Evolutionary conservation across 2,888 invertebrate genomes (phyloP), one percentile per base, ranked within the genome.

Genomic region (Fissipunctia ypsillon): DNA sequence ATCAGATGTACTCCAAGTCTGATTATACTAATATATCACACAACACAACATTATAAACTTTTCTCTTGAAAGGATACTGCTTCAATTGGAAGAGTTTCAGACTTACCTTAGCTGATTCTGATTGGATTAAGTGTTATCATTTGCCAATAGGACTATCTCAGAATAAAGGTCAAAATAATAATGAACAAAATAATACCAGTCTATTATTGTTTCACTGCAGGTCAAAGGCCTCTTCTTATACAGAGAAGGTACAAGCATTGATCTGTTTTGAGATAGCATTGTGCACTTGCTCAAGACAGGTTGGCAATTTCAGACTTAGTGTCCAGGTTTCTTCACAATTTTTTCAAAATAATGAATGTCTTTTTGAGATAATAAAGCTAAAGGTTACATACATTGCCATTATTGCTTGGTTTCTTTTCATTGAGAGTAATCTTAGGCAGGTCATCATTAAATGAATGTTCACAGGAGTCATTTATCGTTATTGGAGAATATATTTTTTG

Each of bases 311-410:
- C 22, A 31, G 25, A 28, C 22, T 22, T 57, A 31, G 22, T 19
- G 28, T 28, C 2, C 19, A 56, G 22, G 57, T 28, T 28, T 28
- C 28, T 28, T 57, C 12, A 57, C 19, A 56, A 19, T 57, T 3
- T 16, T 61, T 25, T 3, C 10, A 38, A 12, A 61, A 2, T 41
- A 19, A 43, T 14, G 0, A 22, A 43, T 28, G 7, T 14, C 16
- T 43, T 4, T 16, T 25, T 19, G 1, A 12, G 12, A 12, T 63
- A 16, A 0, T 16, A 6, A 16, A 64, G n/a, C n/a, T 19, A 28
- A 12, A 31, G 10, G 52, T 35, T 76, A 91, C 95, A 93, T 89
- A 96, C 96, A 90, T 95, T 94, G 61, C 94, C 94, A 52, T 67
- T 63, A 10, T 88, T 91, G 76, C 93, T 94, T 3, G 94, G 94